These are phyloP conservation scores for Sarcoramphus papa DNA, from an alignment of 2,797 vertebrate species.

Conservation along the genomic window DNA sequence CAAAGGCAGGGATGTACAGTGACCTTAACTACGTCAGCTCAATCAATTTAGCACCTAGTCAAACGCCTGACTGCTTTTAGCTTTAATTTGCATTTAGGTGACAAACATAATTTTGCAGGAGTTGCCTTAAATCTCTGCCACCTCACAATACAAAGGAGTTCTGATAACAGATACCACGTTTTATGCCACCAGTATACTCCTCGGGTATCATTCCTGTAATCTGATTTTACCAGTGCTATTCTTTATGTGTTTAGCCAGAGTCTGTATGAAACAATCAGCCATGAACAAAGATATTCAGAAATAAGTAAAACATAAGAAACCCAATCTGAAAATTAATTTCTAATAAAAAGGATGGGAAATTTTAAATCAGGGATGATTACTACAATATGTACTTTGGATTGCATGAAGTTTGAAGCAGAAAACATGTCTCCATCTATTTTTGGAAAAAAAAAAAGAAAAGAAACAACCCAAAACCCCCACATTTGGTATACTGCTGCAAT, in stretches of 20 bases:
- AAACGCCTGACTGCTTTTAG: background rate
- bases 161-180: background rate
- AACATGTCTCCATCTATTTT: background rate
- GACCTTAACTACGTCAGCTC: background rate
- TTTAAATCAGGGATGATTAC: background rate
- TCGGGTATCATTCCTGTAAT: background rate
- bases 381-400: background rate
- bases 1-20: background rate
- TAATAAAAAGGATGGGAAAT: background rate
- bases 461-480: rapidly evolving
- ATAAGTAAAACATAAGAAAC: background rate
- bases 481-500: background rate
- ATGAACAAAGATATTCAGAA: background rate
- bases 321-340: background rate
- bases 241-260: background rate
- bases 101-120: background rate
- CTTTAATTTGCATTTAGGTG: background rate
- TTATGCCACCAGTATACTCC: background rate
- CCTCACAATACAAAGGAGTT: background rate
- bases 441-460: rapidly evolving
- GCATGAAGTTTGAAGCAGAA: background rate
- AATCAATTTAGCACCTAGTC: background rate
- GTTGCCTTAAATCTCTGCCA: background rate
- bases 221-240: background rate
- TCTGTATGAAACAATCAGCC: background rate